These are phyloP conservation scores for Miichthys miiuy DNA, from an alignment of 2,797 vertebrate genomes.

Conservation along the genomic window DNA sequence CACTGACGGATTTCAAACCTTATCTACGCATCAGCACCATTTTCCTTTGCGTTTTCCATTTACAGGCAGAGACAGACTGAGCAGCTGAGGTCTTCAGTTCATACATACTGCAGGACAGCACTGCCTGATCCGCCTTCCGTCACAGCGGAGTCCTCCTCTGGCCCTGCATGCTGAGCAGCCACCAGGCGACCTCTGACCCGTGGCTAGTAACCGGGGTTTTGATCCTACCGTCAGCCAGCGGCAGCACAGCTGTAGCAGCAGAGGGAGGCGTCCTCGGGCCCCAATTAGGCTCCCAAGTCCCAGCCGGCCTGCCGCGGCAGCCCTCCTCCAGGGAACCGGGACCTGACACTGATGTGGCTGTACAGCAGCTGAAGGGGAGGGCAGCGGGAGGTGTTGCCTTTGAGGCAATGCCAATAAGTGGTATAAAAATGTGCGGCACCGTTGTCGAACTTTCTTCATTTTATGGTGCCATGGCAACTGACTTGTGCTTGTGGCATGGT, in stretches of 20 bases:
- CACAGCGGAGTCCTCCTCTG: constrained; percentile 48
- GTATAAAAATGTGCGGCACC: constrained; percentile 78
- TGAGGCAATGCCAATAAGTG: constrained; percentile 85
- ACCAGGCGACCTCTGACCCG: constrained; percentile 73
- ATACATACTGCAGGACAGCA: constrained; percentile 47
- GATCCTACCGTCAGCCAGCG: constrained; percentile 68
- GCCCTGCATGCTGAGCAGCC: constrained; percentile 63
- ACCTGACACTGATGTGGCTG: constrained; percentile 84
- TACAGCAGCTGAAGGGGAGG: constrained; percentile 86
- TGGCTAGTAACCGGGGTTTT: constrained; percentile 65
- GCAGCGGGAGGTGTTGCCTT: constrained; percentile 79
- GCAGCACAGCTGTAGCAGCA: constrained; percentile 79
- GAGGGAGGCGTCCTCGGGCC: constrained; percentile 71
- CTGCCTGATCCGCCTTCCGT: constrained; percentile 41
- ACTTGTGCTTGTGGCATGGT: constrained; percentile 37
- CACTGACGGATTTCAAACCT: constrained; percentile 12
- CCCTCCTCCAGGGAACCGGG: constrained; percentile 66
- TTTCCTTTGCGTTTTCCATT: constrained; percentile 15
- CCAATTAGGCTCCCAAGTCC: constrained; percentile 78
- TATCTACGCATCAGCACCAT: constrained; percentile 17
- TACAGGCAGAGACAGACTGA: constrained; percentile 35
- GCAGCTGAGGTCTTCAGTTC: constrained; percentile 64
- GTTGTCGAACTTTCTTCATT: constrained; percentile 79
- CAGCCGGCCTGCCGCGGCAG: constrained; percentile 65
- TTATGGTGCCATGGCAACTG: constrained; percentile 67